Conservation (phyloP, 2,888 invertebrate species). For the Dastarcus helophoroides region DNA sequence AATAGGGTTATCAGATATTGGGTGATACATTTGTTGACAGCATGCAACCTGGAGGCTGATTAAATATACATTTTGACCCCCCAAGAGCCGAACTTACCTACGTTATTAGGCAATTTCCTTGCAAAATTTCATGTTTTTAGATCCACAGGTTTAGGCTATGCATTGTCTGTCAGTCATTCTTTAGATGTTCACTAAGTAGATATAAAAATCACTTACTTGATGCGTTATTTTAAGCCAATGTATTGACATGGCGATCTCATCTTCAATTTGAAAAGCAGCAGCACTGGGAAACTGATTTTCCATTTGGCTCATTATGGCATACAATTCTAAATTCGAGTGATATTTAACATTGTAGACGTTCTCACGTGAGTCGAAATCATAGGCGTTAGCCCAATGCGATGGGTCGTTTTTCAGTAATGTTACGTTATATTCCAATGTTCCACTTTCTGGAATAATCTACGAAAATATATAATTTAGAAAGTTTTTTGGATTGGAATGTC, state of each 20-base stretch:
- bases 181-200: slow-evolving; percentile 2
- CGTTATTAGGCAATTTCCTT: too few relatives aligned
- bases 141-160: too few relatives aligned
- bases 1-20: too few relatives aligned
- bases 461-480: background rate
- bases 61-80: too few relatives aligned
- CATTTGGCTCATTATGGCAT: slow-evolving; percentile 50
- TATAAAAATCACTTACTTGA: slow-evolving; percentile 53
- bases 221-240: slow-evolving; percentile 63
- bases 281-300: slow-evolving; percentile 55
- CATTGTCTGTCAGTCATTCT: too few relatives aligned
- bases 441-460: slow-evolving; percentile 42
- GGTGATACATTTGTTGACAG: too few relatives aligned
- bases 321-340: slow-evolving; percentile 53
- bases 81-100: too few relatives aligned
- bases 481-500: background rate
- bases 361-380: slow-evolving; percentile 59
- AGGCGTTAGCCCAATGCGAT: slow-evolving; percentile 72
- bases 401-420: slow-evolving; percentile 72
- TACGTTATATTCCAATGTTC: slow-evolving; percentile 57
- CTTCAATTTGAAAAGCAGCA: slow-evolving; percentile 60
- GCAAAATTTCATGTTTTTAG: too few relatives aligned
- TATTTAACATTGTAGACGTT: slow-evolving; percentile 57
- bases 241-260: slow-evolving; percentile 53
- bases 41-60: too few relatives aligned